These are phyloP conservation scores for Dicycla oo DNA, from an alignment of 2,888 invertebrate species.

Conservation along the genomic window DNA sequence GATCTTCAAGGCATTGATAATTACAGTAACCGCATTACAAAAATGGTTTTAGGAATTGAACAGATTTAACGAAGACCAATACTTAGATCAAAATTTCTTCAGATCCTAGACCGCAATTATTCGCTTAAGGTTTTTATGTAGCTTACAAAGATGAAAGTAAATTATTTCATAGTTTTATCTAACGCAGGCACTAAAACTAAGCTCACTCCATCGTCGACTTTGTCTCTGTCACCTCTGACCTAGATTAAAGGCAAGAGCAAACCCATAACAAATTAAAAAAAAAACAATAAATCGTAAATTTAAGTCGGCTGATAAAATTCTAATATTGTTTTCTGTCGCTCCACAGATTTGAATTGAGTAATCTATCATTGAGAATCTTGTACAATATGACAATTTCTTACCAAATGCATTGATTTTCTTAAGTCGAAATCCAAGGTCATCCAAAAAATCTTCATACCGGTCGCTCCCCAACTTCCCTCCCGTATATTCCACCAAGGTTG, in stretches of 20 bases:
- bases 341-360: background rate
- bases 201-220: too few relatives aligned
- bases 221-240: too few relatives aligned
- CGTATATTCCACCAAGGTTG: conserved; percentile 56
- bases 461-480: conserved; percentile 17
- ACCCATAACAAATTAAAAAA: too few relatives aligned
- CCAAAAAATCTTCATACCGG: background rate
- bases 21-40: background rate
- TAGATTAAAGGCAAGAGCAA: too few relatives aligned
- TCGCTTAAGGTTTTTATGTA: background rate
- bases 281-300: background rate
- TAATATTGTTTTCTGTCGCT: background rate
- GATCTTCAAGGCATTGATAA: too few relatives aligned
- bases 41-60: background rate
- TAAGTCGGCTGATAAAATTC: background rate
- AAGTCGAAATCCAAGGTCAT: conserved; percentile 15
- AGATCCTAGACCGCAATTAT: background rate
- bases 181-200: background rate
- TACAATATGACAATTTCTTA: background rate
- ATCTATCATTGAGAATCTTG: background rate
- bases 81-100: background rate
- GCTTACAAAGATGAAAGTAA: background rate
- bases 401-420: background rate
- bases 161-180: background rate
- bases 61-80: background rate